Evolutionary conservation across 2,888 invertebrate species (phyloP).

Genomic region (Xanthorhoe spadicearia): DNA sequence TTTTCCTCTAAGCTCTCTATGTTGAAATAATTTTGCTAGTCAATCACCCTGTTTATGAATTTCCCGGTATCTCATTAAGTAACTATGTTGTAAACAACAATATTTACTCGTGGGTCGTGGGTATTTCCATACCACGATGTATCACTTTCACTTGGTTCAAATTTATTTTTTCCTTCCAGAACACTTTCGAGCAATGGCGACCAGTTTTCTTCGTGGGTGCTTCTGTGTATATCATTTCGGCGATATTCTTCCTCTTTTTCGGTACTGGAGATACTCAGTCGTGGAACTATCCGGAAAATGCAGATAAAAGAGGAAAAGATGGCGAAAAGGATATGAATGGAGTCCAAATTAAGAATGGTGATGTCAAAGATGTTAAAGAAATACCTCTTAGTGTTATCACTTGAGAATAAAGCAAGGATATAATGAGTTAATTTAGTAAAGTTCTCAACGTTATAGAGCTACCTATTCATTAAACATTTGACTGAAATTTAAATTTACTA

Average conservation of each 20-base stretch:
- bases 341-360: slow-evolving; percentile 53
- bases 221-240: slow-evolving; percentile 88
- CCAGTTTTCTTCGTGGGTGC: slow-evolving; percentile 90
- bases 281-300: slow-evolving; percentile 85
- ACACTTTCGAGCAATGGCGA: slow-evolving; percentile 89
- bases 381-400: slow-evolving; percentile 63
- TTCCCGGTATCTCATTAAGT: not conserved
- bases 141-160: slow-evolving; percentile 20
- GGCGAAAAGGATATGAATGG: slow-evolving; percentile 60
- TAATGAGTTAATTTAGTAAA: slow-evolving; percentile 9
- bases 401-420: slow-evolving; percentile 38
- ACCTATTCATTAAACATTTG: slow-evolving; percentile 13
- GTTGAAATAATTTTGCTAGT: not conserved
- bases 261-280: slow-evolving; percentile 89
- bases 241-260: slow-evolving; percentile 88
- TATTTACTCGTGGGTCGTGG: slow-evolving; percentile 1
- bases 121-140: slow-evolving; percentile 29
- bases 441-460: slow-evolving; percentile 14
- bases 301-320: slow-evolving; percentile 54
- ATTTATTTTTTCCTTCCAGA: slow-evolving; percentile 73
- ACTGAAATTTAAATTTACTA: slow-evolving; percentile 26
- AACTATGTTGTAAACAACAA: slow-evolving; percentile 2
- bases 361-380: slow-evolving; percentile 66
- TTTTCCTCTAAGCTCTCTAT: not conserved
- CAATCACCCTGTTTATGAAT: not conserved